Conservation (phyloP, 2,888 invertebrate genomes). For the Biston betularia region DNA sequence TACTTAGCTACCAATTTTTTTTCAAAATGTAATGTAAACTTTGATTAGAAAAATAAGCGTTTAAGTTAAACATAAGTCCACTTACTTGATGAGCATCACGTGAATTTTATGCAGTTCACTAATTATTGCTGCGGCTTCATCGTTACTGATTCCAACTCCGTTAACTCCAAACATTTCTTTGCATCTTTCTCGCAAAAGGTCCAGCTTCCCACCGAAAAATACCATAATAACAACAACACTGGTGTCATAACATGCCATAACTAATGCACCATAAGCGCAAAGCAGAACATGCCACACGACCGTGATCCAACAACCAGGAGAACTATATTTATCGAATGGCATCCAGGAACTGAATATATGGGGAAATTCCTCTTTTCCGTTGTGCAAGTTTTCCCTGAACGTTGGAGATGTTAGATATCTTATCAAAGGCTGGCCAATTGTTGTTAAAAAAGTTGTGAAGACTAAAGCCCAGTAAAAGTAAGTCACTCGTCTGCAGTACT, state of each 20-base stretch:
- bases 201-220: conserved; percentile 73
- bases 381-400: conserved; percentile 61
- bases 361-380: conserved; percentile 69
- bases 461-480: conserved; percentile 73
- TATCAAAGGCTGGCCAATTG: conserved; percentile 61
- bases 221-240: conserved; percentile 68
- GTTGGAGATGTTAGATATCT: conserved; percentile 59
- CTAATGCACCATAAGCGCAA: conserved; percentile 64
- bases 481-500: conserved; percentile 66
- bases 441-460: conserved; percentile 64
- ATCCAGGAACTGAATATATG: conserved; percentile 78
- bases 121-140: conserved; percentile 52
- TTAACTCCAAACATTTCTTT: conserved; percentile 59
- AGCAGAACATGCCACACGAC: conserved; percentile 63
- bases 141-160: conserved; percentile 48
- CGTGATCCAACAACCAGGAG: conserved; percentile 71
- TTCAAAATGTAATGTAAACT: too few species aligned
- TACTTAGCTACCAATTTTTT: too few species aligned
- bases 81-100: conserved; percentile 69
- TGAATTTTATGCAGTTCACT: conserved; percentile 65
- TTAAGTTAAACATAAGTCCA: conserved; percentile 14
- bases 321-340: conserved; percentile 70
- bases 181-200: conserved; percentile 69
- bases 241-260: conserved; percentile 70
- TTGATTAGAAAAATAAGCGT: not conserved